Conservation (phyloP, 2,888 invertebrate genomes). For the Noctua janthe region DNA sequence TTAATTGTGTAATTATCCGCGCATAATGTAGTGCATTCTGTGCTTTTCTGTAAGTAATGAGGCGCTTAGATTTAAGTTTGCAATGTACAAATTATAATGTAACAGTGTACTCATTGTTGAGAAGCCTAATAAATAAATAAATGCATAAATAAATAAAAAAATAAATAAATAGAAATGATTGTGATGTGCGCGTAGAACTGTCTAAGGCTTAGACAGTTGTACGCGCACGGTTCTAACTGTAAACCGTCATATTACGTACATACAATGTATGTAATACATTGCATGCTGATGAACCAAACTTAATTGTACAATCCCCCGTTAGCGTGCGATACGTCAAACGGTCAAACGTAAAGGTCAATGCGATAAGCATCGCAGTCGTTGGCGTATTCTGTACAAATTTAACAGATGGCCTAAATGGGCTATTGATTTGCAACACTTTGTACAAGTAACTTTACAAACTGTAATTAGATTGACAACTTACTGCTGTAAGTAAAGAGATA, state of each 20-base stretch:
- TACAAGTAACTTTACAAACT: background rate
- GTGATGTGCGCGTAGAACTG: background rate
- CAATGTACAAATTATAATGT: too few species aligned
- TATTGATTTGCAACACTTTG: conserved; percentile 9
- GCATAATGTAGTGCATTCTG: too few species aligned
- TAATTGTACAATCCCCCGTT: background rate
- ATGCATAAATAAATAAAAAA: too few species aligned
- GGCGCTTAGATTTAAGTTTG: too few species aligned
- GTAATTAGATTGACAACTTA: background rate
- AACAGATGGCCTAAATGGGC: conserved; percentile 24
- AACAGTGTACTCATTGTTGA: too few species aligned
- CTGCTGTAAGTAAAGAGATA: conserved; percentile 6
- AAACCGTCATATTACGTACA: background rate
- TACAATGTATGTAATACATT: background rate
- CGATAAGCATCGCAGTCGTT: background rate
- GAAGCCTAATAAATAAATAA: too few species aligned
- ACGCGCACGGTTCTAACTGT: too few species aligned
- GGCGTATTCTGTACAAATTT: conserved; percentile 3
- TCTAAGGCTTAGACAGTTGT: background rate
- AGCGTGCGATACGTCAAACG: conserved; percentile 2
- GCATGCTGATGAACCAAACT: background rate
- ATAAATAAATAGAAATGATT: too few species aligned
- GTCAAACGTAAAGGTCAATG: conserved; percentile 15
- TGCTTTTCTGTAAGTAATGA: too few species aligned
- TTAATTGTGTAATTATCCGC: too few species aligned